Percentiles rank a stretch among this genome's conserved stretches.
These are phyloP conservation scores for Euclidia mi DNA, from an alignment of 2,888 invertebrate genomes.

Conservation along the genomic window DNA sequence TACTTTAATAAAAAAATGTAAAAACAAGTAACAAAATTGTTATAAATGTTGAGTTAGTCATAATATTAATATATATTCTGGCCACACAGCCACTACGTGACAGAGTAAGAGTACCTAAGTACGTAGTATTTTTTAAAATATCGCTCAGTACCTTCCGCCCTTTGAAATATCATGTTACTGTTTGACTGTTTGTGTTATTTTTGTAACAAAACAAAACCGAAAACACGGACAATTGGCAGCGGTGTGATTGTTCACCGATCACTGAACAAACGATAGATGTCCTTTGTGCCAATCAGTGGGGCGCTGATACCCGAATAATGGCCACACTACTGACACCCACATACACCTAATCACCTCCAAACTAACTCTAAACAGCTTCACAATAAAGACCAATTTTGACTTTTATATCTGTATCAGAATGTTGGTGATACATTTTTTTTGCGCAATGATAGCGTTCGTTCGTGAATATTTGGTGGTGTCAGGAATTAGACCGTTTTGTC, in stretches of 20 bases:
- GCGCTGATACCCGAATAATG: conserved; percentile 85
- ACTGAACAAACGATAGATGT: conserved; percentile 80
- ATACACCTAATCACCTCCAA: conserved; percentile 29
- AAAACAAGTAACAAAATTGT: no score
- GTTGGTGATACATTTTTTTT: conserved; percentile 73
- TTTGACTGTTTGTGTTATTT: conserved; percentile 57
- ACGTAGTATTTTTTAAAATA: conserved; percentile 39
- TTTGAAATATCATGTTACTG: conserved; percentile 54
- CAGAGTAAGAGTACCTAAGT: conserved; percentile 19
- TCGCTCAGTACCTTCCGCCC: conserved; percentile 24
- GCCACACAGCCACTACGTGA: conserved; percentile 22
- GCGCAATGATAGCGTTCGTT: conserved; percentile 87
- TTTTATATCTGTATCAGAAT: conserved; percentile 42
- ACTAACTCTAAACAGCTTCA: conserved; percentile 26
- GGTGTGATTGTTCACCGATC: conserved; percentile 80
- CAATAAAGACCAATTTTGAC: conserved; percentile 55
- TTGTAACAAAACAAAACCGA: conserved; percentile 60
- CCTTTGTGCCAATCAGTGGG: conserved; percentile 86
- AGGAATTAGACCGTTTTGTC: conserved; percentile 89
- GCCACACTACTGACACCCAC: conserved; percentile 69
- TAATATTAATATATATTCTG: no score
- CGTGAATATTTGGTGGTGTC: conserved; percentile 86
- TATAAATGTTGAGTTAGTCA: no score
- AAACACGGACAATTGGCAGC: conserved; percentile 74
- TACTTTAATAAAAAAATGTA: no score